These are phyloP conservation scores for Episyrphus balteatus DNA, from an alignment of 1,140 invertebrate species.

Conservation along the genomic window DNA sequence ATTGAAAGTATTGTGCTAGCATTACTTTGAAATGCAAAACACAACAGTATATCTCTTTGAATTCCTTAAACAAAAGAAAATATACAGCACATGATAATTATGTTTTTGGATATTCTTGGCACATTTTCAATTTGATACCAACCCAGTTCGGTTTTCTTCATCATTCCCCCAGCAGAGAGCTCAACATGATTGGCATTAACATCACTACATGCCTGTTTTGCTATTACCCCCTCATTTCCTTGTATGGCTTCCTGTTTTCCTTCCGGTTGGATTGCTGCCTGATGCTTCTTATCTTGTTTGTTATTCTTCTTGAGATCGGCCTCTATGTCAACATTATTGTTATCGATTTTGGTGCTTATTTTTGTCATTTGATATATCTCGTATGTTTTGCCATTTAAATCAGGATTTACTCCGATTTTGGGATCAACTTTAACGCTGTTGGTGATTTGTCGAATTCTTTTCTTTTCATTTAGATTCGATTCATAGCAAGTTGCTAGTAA, in stretches of 20 bases:
- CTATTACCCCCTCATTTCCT: conserved; percentile 1
- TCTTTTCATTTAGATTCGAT: no score
- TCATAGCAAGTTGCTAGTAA: neutral
- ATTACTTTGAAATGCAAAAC: conserved; percentile 43
- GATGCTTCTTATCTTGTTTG: neutral
- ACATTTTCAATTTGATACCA: no score
- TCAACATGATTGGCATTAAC: neutral
- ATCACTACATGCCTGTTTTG: neutral
- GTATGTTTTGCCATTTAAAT: conserved; percentile 24
- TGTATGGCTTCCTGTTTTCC: conserved; percentile 1
- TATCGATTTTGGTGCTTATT: conserved; percentile 18
- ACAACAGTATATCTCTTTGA: conserved; percentile 35
- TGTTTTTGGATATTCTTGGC: neutral
- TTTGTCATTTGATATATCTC: conserved; percentile 29
- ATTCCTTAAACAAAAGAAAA: conserved; percentile 23
- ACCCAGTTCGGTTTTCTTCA: neutral
- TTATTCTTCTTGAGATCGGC: conserved; percentile 5
- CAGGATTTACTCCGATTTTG: conserved; percentile 15
- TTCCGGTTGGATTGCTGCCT: neutral
- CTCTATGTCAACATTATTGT: conserved; percentile 11
- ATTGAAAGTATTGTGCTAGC: conserved; percentile 49
- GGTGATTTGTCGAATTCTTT: conserved; percentile 26
- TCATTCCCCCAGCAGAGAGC: neutral
- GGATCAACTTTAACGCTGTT: conserved; percentile 30
- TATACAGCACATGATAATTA: neutral